Percentiles rank a stretch among this genome's conserved stretches.
phyloP scores from a whole-genome alignment of 2,888 invertebrate genomes.

The Diarsia rubi region DNA sequence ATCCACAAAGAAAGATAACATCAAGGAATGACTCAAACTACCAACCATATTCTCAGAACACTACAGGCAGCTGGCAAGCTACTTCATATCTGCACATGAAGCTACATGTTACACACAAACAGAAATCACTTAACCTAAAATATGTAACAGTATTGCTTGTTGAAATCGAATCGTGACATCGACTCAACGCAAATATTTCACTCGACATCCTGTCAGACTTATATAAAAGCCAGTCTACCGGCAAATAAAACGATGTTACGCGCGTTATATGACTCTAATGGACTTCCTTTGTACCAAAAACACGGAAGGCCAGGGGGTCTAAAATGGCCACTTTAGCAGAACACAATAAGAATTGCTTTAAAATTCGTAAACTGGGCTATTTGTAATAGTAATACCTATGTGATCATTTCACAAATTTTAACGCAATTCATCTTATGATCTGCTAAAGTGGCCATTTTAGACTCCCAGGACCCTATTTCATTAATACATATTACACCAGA shows the following conservation, averaged over 20 bases:
- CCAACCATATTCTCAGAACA: slow-evolving; percentile 36
- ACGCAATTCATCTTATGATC: no score
- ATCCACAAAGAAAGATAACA: slow-evolving; percentile 37
- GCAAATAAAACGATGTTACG: slow-evolving; percentile 44
- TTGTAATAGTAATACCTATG: no score
- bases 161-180: slow-evolving; percentile 38
- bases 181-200: slow-evolving; percentile 41
- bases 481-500: slow-evolving; percentile 38
- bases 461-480: slow-evolving; percentile 12
- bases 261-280: slow-evolving; percentile 26
- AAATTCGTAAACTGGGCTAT: no score
- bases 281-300: slow-evolving; percentile 35
- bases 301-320: slow-evolving; percentile 28
- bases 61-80: slow-evolving; percentile 29
- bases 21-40: slow-evolving; percentile 39
- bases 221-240: slow-evolving; percentile 44
- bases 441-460: no score
- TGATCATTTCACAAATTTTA: no score
- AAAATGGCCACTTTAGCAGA: no score
- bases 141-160: slow-evolving; percentile 35
- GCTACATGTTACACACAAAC: slow-evolving; percentile 19
- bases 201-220: slow-evolving; percentile 47
- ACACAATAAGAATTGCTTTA: no score
- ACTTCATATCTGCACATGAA: slow-evolving; percentile 1
- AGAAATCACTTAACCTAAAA: slow-evolving; percentile 48